Evolutionary conservation across 1,140 invertebrate species (phyloP).

Genomic region (Drosophila bipectinata): DNA sequence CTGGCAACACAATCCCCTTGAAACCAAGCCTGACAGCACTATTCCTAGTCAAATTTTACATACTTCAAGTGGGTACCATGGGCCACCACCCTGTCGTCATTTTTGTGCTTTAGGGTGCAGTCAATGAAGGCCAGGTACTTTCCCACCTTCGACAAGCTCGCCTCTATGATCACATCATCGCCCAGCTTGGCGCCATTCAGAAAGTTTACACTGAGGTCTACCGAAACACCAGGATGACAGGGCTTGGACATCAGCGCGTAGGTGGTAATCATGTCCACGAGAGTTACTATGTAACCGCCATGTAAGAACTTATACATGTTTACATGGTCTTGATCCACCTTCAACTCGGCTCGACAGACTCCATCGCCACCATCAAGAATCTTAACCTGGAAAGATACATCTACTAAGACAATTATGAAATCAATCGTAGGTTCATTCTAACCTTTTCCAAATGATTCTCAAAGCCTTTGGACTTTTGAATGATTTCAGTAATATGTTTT

Average conservation of each 20-base stretch:
- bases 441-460: constrained; percentile 71
- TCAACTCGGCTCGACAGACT: constrained; percentile 89
- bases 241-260: constrained; percentile 90
- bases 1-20: neutral
- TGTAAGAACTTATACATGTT: constrained; percentile 92
- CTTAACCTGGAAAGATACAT: constrained; percentile 85
- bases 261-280: constrained; percentile 93
- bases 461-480: constrained; percentile 67
- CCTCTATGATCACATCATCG: constrained; percentile 92
- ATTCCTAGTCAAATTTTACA: constrained; percentile 38
- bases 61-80: constrained; percentile 92
- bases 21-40: neutral
- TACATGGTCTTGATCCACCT: constrained; percentile 90
- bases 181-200: constrained; percentile 90
- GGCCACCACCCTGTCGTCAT: constrained; percentile 88
- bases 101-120: constrained; percentile 90
- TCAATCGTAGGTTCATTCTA: neutral
- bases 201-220: constrained; percentile 90
- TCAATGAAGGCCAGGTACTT: constrained; percentile 92
- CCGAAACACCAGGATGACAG: constrained; percentile 88
- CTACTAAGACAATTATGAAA: constrained; percentile 23
- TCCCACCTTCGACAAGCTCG: constrained; percentile 91
- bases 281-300: constrained; percentile 92
- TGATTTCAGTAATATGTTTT: constrained; percentile 74
- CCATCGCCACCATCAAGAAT: constrained; percentile 89